Conservation (phyloP, 2,797 vertebrate genomes). For the Diglossa cyanea region DNA sequence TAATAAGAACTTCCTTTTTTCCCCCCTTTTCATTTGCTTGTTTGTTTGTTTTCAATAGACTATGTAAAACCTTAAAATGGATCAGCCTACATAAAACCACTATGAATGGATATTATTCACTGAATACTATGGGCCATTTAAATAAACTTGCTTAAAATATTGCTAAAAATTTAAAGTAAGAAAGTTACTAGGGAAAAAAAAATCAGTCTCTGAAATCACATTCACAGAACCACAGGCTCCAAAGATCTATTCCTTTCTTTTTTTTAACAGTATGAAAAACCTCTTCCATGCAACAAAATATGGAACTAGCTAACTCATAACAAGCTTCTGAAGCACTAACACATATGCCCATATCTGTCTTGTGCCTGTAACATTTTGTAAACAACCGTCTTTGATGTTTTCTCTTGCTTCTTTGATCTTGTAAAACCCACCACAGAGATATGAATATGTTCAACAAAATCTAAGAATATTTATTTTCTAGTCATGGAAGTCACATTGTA, state of each 20-base stretch:
- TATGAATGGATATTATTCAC: background rate
- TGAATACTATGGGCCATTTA: background rate
- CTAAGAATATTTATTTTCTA: background rate
- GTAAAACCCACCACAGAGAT: background rate
- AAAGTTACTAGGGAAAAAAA: background rate
- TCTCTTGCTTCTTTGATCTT: constrained; percentile 35
- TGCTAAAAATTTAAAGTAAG: background rate
- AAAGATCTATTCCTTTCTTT: background rate
- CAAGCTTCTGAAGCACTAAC: background rate
- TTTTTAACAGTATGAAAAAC: background rate
- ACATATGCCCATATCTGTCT: background rate
- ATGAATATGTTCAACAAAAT: background rate
- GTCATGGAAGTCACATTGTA: background rate
- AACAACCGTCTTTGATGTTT: constrained; percentile 9
- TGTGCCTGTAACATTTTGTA: background rate
- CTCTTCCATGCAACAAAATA: background rate
- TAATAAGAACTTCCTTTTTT: background rate
- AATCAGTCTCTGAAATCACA: background rate
- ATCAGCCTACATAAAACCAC: background rate
- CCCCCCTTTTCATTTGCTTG: background rate
- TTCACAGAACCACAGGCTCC: background rate
- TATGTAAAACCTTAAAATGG: background rate
- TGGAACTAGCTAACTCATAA: background rate
- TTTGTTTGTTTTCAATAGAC: background rate
- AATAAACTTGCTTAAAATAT: background rate